Evolutionary conservation across 53 echinoderm and acorn worm species (phyloP), one percentile per base, ranked within the genome.

Genomic region (Paracentrotus lividus): DNA sequence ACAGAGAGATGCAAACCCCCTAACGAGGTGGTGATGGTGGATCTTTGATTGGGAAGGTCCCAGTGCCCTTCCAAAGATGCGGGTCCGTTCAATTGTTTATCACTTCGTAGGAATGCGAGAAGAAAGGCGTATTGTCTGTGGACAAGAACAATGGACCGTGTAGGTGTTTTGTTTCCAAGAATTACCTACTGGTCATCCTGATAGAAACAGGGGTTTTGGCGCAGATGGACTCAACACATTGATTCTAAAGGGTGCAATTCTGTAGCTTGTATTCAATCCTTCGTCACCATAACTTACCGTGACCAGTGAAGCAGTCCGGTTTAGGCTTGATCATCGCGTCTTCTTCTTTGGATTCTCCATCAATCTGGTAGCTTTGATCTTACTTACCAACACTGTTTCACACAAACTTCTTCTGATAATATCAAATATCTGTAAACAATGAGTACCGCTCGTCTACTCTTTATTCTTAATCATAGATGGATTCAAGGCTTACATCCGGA

Each of bases 71-170:
- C 18, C 44, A 64, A n/a, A 90, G 90, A 66, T 90, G 90, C 90
- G 66, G 90, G 90, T 90, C 72, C 24, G 3, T 49, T 42, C 65
- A 43, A 72, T 90, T 72, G 69, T 52, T 90, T 8, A 42, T 75
- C 49, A 44, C 54, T 67, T 49, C 27, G 54, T 31, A 49, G 90
- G 72, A 69, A 69, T 68, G 69, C 72, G 90, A 72, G 90, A 69
- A 49, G 90, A 90, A 61, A 55, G n/a, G 90, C 54, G 68, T 42
- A 45, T 90, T 90, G 90, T 90, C 67, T 45, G 47, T 47, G 81
- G 44, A 45, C 81, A n/a, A n/a, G 81, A 26, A 81, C 81, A 81
- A 81, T 45, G 9, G 81, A 26, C n/a, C 27, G 27, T 81, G 81
- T 2, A 47, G 81, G 81, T 26, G 81, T 81, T 81, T 81, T 81